Conservation (phyloP, 2,888 invertebrate genomes). For the Eubasilissa splendida region DNA sequence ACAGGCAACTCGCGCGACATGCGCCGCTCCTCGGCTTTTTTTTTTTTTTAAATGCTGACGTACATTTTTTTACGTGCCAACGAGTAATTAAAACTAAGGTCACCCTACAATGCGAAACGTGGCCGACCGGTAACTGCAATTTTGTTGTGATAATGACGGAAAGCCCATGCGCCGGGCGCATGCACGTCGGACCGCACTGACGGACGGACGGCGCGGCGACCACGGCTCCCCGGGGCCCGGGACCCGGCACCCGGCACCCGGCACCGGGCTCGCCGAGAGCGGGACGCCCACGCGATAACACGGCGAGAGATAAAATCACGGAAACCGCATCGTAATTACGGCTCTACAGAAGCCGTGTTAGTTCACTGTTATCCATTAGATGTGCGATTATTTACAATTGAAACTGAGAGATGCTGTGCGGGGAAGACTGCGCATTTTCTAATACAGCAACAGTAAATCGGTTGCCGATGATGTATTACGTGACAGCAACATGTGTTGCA, state of each 20-base stretch:
- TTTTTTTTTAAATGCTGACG: too few relatives aligned
- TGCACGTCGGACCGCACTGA: not conserved
- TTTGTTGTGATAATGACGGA: constrained; percentile 14
- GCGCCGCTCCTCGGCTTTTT: too few relatives aligned
- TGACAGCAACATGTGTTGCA: too few relatives aligned
- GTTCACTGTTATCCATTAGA: constrained; percentile 17
- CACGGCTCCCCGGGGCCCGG: not conserved
- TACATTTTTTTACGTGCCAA: too few relatives aligned
- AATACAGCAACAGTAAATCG: not conserved
- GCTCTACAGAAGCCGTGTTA: constrained; percentile 16
- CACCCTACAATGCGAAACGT: not conserved
- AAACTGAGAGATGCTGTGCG: constrained; percentile 8
- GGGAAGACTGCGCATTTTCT: constrained; percentile 17
- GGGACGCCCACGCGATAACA: not conserved
- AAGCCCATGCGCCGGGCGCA: not conserved
- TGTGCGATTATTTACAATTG: constrained; percentile 26
- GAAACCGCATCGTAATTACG: constrained; percentile 31
- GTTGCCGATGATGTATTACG: too few relatives aligned
- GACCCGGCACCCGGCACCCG: constrained; percentile 15
- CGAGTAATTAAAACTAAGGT: too few relatives aligned
- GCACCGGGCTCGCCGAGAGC: not conserved
- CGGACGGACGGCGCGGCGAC: not conserved
- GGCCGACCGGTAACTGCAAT: constrained; percentile 5
- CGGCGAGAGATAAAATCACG: constrained; percentile 33
- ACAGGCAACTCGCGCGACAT: too few relatives aligned